Evolutionary conservation across 2,888 invertebrate genomes (phyloP), one percentile per base, ranked within the genome.

Genomic region (Standfussiana lucernea): DNA sequence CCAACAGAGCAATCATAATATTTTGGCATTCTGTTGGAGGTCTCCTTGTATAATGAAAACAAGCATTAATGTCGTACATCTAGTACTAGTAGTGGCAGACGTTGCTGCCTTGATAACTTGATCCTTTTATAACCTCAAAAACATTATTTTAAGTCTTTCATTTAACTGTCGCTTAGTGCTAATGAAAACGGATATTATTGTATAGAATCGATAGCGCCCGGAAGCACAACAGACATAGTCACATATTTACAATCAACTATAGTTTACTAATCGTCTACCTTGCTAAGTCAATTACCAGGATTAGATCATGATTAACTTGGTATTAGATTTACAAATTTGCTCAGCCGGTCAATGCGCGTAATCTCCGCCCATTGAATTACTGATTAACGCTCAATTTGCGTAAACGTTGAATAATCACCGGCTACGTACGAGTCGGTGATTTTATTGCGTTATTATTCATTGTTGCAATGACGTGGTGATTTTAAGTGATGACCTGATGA

Each of bases 211-310:
- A n/a, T 5, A 53, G 13, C 59, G 18, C 32, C 32, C 28, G 18
- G 1, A 18, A 18, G 1, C 15, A 59, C 45, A 18, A 18, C 56
- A 28, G 11, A 15, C 2, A 47, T 21, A 15, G 28, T 7, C 28
- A 28, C 28, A 32, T 59, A 62, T n/a, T 71, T 69, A 62, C 21
- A 72, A 75, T 74, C 70, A 72, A 79, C 71, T 68, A 83, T 50
- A 75, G 82, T 79, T 77, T 79, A 79, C 72, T 80, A 87, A 87
- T 82, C 73, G 75, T 77, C 65, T 82, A 78, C 65, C 47, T 80
- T 35, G 77, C 78, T 75, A 59, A 83, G 89, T 82, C 89, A 85
- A 89, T 88, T 88, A 88, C 75, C 81, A 47, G 82, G 87, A 89
- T 89, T 85, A 88, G 70, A 77, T 72, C 59, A 64, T 77, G 80